Evolutionary conservation across 2,888 invertebrate genomes (phyloP), one percentile per base, ranked within the genome.

Genomic region (Hirtodrosophila trivittata): DNA sequence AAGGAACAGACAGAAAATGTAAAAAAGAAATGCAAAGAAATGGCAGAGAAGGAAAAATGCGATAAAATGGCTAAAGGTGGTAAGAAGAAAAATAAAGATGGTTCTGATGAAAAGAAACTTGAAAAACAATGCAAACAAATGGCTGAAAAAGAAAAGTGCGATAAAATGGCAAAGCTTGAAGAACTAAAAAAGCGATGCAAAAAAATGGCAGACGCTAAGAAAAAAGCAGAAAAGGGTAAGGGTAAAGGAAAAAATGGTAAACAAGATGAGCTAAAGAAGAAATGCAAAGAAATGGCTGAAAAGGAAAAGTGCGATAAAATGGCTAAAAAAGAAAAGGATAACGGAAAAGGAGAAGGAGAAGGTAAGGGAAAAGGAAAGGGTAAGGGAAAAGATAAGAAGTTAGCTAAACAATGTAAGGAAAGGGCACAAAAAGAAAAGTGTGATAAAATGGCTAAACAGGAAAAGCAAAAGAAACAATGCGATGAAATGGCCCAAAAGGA

Each of bases 121-220:
- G 46, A 46, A n/a, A 28, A 28, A 28, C 28, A 43, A n/a, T 58
- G 58, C 12, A 6, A 47, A 0, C 6, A 33, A 43, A 1, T 58
- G 25, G 47, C 52, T 4, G 1, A 38, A 10, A 21, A 42, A 14
- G 21, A 18, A 10, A 50, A 50, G 4, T 46, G 50, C 6, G 16
- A 25, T 10, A 32, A 30, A 13, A 10, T 35, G 33, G 26, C 16
- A 9, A 38, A 47, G 41, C 14, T 16, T 0, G 13, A 14, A 8
- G 5, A 10, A 39, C 39, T 2, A 42, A 59, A 7, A 26, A 26
- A 16, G 38, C 12, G 3, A 43, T 43, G 8, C 12, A 38, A 12
- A 0, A 26, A 26, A 5, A 1, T 0, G 16, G 37, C 42, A 13
- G 35, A 3, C 5, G 35, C 2, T 13, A 6, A 13, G 13, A 35